Percentiles rank a stretch among this genome's conserved stretches.
Conservation (phyloP, 2,113 vertebrate species). For the Anser brachyrhynchus region DNA sequence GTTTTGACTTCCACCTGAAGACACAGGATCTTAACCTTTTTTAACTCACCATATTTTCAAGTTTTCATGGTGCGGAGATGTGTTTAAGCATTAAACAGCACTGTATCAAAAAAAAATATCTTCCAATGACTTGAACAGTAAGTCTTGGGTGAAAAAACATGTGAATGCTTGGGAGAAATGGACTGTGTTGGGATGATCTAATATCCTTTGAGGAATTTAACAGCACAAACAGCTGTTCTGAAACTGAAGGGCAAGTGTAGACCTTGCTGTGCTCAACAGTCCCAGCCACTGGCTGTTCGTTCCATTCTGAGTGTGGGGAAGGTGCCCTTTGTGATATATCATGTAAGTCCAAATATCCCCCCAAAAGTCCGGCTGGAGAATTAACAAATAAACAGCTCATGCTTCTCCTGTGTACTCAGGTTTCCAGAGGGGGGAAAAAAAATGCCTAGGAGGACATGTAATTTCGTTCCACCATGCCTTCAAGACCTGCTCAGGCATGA, state of each 20-base stretch:
- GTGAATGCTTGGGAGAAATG: background rate
- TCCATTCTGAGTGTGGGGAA: background rate
- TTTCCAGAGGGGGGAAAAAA: background rate
- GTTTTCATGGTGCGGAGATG: background rate
- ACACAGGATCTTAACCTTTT: background rate
- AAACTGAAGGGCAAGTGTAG: background rate
- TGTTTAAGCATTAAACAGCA: background rate
- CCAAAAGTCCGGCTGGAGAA: background rate
- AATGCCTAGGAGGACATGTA: background rate
- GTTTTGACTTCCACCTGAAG: background rate
- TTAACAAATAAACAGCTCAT: background rate
- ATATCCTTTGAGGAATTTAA: background rate
- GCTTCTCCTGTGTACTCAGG: background rate
- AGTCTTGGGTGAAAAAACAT: background rate
- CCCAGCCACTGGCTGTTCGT: background rate
- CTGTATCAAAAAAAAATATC: background rate
- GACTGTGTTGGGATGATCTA: background rate
- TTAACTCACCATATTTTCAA: background rate
- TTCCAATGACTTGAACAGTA: background rate
- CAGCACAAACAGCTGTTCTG: background rate
- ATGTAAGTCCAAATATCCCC: background rate
- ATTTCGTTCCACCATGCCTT: slow-evolving; percentile 8
- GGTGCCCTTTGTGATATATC: background rate
- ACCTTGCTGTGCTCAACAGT: background rate
- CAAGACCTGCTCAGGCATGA: slow-evolving; percentile 35